Base-by-base conservation (phyloP, 2,113 vertebrate species). In the Colistium nudipinnis region DNA sequence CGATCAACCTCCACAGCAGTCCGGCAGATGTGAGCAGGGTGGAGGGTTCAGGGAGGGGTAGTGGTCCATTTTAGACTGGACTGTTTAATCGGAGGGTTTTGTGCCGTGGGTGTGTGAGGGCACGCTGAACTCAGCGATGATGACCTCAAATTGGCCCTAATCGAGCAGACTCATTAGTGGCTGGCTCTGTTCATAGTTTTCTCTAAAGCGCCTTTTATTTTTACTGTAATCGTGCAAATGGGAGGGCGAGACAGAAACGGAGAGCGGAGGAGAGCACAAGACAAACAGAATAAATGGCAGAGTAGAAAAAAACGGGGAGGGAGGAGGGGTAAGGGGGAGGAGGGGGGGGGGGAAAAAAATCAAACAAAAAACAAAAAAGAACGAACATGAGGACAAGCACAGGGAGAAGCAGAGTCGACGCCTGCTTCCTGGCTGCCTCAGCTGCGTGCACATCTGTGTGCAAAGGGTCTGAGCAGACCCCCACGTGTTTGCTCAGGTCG, bases 341-440 rank as follows among this genome's bases (percentile, higher is more conserved):
- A 48, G 13, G 61, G 79, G 55, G 14, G 49, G 63, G 66, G 69
- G 41, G 31, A 45, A 68, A 59, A 78, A 77, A 49, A 70, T 14
- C 70, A 79, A 70, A 24, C 76, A 82, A 81, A 74, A 33, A 63
- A 70, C 56, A 22, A 22, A 24, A 80, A 67, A 77, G 30, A 67
- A 79, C 74, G 76, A 85, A 80, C 74, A 63, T 70, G 71, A 71
- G 65, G 74, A 81, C 35, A 49, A 85, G 74, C 84, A 68, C 82
- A 88, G 86, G 74, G 87, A 80, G 83, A 77, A 80, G 71, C 78
- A 69, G 72, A 84, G 86, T 84, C 60, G 75, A 88, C 78, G 92
- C 85, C 89, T 91, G 91, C 90, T 94, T 94, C 92, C 93, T 94
- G 91, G 89, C 89, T 66, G 76, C 85, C 84, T 93, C 92, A 93